These are phyloP conservation scores for Chionoecetes opilio DNA, from an alignment of 1,140 invertebrate species.

Conservation along the genomic window DNA sequence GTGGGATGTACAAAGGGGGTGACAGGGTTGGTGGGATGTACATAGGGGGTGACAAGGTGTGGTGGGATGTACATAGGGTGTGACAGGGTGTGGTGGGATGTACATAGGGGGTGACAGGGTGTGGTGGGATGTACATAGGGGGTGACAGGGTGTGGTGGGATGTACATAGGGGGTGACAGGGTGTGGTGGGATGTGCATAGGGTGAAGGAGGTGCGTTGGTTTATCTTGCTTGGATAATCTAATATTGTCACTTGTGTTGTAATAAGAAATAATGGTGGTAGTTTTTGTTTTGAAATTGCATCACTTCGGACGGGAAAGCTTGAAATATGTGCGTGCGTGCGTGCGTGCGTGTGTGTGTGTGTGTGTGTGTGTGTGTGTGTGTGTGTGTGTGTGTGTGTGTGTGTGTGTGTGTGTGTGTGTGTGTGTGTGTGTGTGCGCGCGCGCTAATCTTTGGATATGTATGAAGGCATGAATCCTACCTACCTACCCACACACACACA, in stretches of 20 bases:
- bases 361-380: slow-evolving; percentile 45
- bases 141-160: background rate
- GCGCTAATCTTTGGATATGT: background rate
- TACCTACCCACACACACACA: slow-evolving; percentile 57
- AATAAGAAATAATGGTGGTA: background rate
- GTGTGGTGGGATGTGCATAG: background rate
- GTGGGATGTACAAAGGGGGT: no score
- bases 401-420: slow-evolving; percentile 58
- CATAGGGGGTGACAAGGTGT: no score
- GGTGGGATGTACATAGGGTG: no score
- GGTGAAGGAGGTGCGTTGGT: no score
- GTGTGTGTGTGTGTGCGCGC: slow-evolving; percentile 40
- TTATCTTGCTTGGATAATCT: background rate
- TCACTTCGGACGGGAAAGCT: background rate
- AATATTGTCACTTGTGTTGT: background rate
- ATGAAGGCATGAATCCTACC: background rate
- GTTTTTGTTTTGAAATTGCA: background rate
- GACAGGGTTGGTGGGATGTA: background rate
- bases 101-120: background rate
- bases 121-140: no score
- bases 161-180: background rate
- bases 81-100: background rate
- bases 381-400: slow-evolving; percentile 53
- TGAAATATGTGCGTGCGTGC: slow-evolving; percentile 27
- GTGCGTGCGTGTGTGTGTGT: slow-evolving; percentile 42